Base-by-base conservation (phyloP, 1,140 invertebrate species). In the Zaprionus lachaisei region DNA sequence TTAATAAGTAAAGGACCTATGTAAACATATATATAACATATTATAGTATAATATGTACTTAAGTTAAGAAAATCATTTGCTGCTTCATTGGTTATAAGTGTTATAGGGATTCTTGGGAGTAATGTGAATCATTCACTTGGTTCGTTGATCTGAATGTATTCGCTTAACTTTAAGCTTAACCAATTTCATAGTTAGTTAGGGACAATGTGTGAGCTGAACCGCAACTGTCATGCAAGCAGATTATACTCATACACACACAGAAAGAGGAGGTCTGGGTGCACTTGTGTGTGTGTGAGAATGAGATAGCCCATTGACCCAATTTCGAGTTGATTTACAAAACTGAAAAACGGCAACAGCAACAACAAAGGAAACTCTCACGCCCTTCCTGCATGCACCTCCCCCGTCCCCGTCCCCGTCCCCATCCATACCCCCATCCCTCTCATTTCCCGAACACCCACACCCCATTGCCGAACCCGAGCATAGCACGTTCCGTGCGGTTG, bases 231-330 rank as follows among this genome's bases (percentile, higher is more conserved):
- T 60, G 56, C 47, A 67, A 57, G 47, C 47, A 55, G 22, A 34
- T 31, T 26, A 55, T 61, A 54, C 58, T 56, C 64, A 44, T 54
- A 51, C 44, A 57, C 38, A 47, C 24, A 69, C 55, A 51, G n/a
- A 20, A 0, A 55, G 60, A 34, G 9, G 31, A 34, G 31, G 31
- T 34, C 31, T 34, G 31, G 31, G 31, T 34, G 31, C 31, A 34
- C 31, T 34, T 31, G 31, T 11, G 31, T 31, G 28, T 31, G 55
- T 54, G 63, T 82, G 82, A 79, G 83, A 86, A 70, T 76, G 82
- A 79, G 83, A 86, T 83, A 85, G 83, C 83, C 83, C 79, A 85
- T 85, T 87, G 84, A 89, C 84, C 84, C 54, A 89, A 89, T 89
- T 89, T 85, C 75, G 69, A 90, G 82, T 90, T 89, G 84, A 89